Evolutionary conservation across 2,797 vertebrate genomes (phyloP), one percentile per base, ranked within the genome.

Genomic region (Parauchenoglanis ngamensis): DNA sequence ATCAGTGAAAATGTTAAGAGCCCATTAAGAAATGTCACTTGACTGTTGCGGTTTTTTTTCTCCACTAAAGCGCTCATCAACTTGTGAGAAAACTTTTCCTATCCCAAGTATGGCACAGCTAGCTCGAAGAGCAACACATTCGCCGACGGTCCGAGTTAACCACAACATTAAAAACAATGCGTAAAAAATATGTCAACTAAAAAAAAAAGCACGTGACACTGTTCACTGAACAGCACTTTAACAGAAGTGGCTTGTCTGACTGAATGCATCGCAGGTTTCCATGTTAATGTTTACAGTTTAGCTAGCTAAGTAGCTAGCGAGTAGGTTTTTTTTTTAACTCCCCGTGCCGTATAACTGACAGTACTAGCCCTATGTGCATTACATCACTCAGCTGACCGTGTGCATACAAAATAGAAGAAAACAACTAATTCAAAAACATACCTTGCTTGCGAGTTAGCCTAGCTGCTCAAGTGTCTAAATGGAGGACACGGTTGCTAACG

Each of bases 401-500:
- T 61, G 40, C 40, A 83, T 5, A 0, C 23, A 56, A 44, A 25
- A 17, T 11, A 28, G 15, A 23, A 76, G 0, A 44, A 77, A 67
- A 28, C 2, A 13, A 2, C 4, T 23, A 56, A 67, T 2, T n/a
- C n/a, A 15, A 52, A 77, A 56, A 67, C 86, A 77, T 77, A 87
- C 80, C 86, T 83, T 25, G 59, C 4, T 44, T 61, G 31, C 23
- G 35, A 15, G 57, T 61, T 84, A 77, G 70, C 52, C 57, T 83
- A 44, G 49, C 61, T 21, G 75, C 72, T 54, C 61, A n/a, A 54
- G 44, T n/a, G 68, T 13, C 19, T 70, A 61, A 49, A 86, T 35
- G 49, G 86, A 65, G 79, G 67, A 21, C 25, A 70, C 67, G 67
- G 54, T 61, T 31, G 79, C 86, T 75, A 86, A 83, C 86, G 68